Conservation (phyloP, 1,140 invertebrate genomes). For the Tetragonula clypearis region DNA sequence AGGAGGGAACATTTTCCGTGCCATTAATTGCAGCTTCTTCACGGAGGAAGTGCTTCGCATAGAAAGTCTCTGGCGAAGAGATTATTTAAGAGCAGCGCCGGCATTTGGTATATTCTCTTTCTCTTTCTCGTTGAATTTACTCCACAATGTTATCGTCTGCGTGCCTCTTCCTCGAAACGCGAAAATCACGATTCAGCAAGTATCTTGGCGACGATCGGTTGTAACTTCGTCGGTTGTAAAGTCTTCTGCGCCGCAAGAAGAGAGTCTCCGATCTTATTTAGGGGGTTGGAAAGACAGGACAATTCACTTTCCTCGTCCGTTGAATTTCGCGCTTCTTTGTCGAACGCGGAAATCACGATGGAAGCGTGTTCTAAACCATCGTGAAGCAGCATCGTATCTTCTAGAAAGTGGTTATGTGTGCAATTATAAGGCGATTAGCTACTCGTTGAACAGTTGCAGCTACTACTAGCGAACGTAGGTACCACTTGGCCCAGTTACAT, state of each 20-base stretch:
- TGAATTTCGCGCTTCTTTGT: background rate
- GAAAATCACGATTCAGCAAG: no score
- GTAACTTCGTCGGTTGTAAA: no score
- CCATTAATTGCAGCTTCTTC: background rate
- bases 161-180: no score
- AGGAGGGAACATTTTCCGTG: background rate
- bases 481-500: conserved; percentile 8
- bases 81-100: no score
- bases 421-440: background rate
- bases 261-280: background rate
- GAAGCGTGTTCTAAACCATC: background rate
- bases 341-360: background rate
- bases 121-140: no score
- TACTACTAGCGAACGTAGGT: background rate
- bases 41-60: no score
- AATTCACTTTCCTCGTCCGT: background rate
- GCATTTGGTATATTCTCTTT: no score
- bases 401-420: background rate
- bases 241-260: no score
- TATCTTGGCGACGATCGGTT: no score
- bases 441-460: background rate
- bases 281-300: background rate
- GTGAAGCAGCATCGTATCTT: background rate
- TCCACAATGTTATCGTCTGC: no score
- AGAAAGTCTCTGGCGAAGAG: no score